These are phyloP conservation scores for Mayetiola destructor DNA, from an alignment of 2,888 invertebrate genomes.

Conservation along the genomic window DNA sequence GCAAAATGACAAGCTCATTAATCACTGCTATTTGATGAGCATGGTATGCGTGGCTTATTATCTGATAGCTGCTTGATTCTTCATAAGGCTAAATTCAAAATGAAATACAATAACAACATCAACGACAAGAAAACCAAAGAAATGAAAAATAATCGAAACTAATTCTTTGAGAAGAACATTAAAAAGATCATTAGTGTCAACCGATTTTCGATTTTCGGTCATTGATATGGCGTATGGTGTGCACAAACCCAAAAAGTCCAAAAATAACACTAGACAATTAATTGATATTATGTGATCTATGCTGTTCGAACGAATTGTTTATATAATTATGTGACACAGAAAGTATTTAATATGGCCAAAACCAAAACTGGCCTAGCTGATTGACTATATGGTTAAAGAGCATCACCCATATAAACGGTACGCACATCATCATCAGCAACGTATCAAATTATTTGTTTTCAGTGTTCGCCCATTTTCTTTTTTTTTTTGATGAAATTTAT, in stretches of 20 bases:
- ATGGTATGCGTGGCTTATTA: neutral
- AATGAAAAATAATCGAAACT: neutral
- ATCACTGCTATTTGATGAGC: neutral
- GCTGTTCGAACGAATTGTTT: too few species aligned
- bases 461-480: too few species aligned
- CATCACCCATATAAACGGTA: too few species aligned
- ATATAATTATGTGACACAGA: too few species aligned
- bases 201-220: conserved; percentile 6
- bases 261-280: neutral
- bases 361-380: too few species aligned
- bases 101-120: neutral
- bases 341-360: too few species aligned
- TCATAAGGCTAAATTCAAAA: too few species aligned
- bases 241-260: too few species aligned
- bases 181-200: conserved; percentile 10
- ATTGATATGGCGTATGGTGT: conserved; percentile 1
- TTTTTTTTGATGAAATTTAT: too few species aligned
- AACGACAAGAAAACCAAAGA: neutral
- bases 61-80: neutral
- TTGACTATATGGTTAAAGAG: too few species aligned
- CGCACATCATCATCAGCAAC: too few species aligned
- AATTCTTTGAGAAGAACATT: neutral
- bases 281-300: neutral
- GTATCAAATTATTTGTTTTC: too few species aligned
- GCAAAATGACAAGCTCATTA: conserved; percentile 2